phyloP scores from a whole-genome alignment of 2,888 invertebrate species.

The Parnassius apollo region DNA sequence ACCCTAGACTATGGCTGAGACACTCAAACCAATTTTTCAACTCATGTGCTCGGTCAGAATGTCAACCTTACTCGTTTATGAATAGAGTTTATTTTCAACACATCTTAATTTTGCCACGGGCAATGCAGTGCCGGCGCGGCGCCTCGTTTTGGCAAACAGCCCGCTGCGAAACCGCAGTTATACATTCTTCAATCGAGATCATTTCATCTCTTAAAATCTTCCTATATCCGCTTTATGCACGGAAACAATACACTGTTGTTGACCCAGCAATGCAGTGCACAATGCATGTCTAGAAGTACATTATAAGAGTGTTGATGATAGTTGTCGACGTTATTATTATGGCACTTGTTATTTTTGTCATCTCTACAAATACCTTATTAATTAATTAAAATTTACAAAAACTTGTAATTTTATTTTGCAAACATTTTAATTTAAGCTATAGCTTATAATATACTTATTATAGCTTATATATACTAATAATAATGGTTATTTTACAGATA shows the following conservation, averaged over 20 bases:
- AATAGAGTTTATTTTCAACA: constrained; percentile 38
- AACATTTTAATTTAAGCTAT: no score
- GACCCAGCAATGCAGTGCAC: constrained; percentile 43
- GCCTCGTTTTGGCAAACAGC: constrained; percentile 70
- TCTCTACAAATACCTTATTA: no score
- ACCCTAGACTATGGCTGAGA: constrained; percentile 71
- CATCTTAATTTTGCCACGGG: constrained; percentile 41
- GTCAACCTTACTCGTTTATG: constrained; percentile 44
- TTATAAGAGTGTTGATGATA: no score
- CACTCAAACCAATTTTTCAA: constrained; percentile 52
- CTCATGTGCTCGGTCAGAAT: constrained; percentile 35
- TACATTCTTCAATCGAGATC: constrained; percentile 45
- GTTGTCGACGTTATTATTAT: not conserved
- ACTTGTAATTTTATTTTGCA: no score
- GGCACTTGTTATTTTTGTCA: not conserved
- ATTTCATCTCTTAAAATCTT: constrained; percentile 58
- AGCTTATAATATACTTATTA: no score
- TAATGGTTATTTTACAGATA: no score
- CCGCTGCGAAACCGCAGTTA: constrained; percentile 57
- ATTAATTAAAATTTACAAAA: no score
- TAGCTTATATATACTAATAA: no score
- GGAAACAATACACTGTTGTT: constrained; percentile 52
- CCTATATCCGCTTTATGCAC: constrained; percentile 57
- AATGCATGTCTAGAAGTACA: constrained; percentile 5
- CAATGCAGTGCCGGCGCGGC: constrained; percentile 70